These are phyloP conservation scores for Cheilosia urbana DNA, from an alignment of 2,888 invertebrate genomes.

Conservation along the genomic window DNA sequence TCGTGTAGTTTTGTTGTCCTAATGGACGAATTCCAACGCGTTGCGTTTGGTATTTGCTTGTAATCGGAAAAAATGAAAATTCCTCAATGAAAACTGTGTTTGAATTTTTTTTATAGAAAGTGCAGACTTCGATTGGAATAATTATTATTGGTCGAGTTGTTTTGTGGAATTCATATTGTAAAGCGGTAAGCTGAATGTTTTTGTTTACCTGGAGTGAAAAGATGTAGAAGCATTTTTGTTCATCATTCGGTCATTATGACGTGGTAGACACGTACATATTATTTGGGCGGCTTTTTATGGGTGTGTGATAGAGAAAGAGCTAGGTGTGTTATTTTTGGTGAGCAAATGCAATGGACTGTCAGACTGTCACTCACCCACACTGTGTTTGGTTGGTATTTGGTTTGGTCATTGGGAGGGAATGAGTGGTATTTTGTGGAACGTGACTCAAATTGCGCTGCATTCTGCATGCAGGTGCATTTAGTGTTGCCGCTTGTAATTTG, in stretches of 20 bases:
- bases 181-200: constrained; percentile 64
- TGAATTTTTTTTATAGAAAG: constrained; percentile 19
- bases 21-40: constrained; percentile 45
- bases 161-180: constrained; percentile 37
- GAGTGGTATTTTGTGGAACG: constrained; percentile 33
- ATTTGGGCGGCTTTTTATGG: not conserved
- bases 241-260: not conserved
- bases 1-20: constrained; percentile 18
- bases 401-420: constrained; percentile 4
- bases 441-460: not conserved
- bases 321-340: constrained; percentile 6
- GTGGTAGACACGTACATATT: constrained; percentile 25
- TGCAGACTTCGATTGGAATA: constrained; percentile 50
- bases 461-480: not conserved
- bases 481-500: constrained; percentile 9
- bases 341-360: not conserved
- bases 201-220: constrained; percentile 56
- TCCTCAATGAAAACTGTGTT: constrained; percentile 41
- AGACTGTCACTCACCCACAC: constrained; percentile 20
- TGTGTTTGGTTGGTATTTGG: no score
- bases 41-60: constrained; percentile 25
- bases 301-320: constrained; percentile 27
- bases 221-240: constrained; percentile 22
- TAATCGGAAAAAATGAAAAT: constrained; percentile 36
- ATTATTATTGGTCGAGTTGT: constrained; percentile 17